phyloP scores from a whole-genome alignment of 2,888 invertebrate species.

The Acronicta psi region DNA sequence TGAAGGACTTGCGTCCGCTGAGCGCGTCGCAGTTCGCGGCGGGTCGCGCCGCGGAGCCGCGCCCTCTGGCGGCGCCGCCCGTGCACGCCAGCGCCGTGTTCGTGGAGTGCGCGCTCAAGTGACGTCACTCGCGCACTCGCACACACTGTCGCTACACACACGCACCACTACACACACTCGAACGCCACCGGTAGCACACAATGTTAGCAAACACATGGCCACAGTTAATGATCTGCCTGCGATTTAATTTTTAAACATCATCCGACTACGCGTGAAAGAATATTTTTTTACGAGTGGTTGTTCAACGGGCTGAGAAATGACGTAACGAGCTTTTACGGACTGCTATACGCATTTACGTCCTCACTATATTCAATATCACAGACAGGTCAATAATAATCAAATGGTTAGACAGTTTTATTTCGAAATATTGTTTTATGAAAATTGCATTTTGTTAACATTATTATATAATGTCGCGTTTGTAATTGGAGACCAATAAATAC shows the following conservation, averaged over 20 bases:
- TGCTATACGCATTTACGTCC: no score
- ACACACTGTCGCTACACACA: conserved; percentile 15
- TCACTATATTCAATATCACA: no score
- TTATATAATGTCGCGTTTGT: not conserved
- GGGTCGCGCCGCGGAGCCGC: conserved; percentile 43
- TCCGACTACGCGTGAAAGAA: no score
- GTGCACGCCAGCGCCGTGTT: conserved; percentile 67
- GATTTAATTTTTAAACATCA: no score
- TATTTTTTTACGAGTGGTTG: no score
- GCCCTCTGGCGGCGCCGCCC: conserved; percentile 32
- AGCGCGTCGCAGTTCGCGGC: conserved; percentile 86
- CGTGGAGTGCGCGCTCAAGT: conserved; percentile 87
- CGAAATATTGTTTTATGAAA: not conserved
- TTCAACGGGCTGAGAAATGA: no score
- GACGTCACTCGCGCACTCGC: conserved; percentile 58
- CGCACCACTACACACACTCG: not conserved
- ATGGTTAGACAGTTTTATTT: not conserved
- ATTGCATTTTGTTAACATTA: not conserved
- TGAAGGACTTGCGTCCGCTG: conserved; percentile 90
- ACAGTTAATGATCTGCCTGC: not conserved
- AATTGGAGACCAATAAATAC: conserved; percentile 8
- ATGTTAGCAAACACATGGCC: not conserved
- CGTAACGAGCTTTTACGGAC: no score
- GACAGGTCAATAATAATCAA: not conserved
- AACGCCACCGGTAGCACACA: conserved; percentile 16